Evolutionary conservation across 2,113 vertebrate genomes (phyloP), one percentile per base, ranked within the genome.

Genomic region (Plotosus lineatus): DNA sequence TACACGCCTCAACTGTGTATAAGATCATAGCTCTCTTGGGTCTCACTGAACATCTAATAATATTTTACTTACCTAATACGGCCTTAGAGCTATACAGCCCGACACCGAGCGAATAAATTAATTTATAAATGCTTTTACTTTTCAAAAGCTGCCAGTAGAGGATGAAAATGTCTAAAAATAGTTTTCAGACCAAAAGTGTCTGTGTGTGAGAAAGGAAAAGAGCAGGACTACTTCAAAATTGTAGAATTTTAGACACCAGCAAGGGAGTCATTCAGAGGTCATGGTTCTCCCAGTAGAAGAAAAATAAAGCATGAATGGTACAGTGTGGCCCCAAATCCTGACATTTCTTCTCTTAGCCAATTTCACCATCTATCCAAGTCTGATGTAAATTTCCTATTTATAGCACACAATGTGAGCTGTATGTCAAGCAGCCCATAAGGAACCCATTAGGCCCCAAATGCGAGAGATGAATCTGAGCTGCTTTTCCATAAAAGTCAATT

Each of bases 131-230:
- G 77, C 90, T 91, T 86, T 90, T 92, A 90, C 50, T 87, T 85
- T 80, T 31, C 81, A 86, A 91, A 90, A 91, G 87, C 83, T 46
- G 78, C 81, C 83, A 75, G 15, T 21, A 88, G 91, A 84, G 90
- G 92, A 90, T 92, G 89, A 87, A 90, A 93, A 93, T 90, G 91
- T 88, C 94, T 95, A 95, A 95, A 96, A 96, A 95, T 95, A 90
- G 84, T 83, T 40, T 50, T 56, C 11, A 78, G 91, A 91, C 92
- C 92, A 94, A 93, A 94, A 92, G 36, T 60, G 53, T 80, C 17
- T 17, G n/a, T 17, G 44, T 28, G 12, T 48, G 55, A 86, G 84
- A 87, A 86, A 83, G 48, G 21, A 80, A 77, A 84, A 85, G 88
- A 89, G 82, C 50, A 78, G 92, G 90, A 89, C 91, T 90, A 92